Evolutionary conservation across 1,140 invertebrate species (phyloP).

Genomic region (Lysiphlebus fabarum): DNA sequence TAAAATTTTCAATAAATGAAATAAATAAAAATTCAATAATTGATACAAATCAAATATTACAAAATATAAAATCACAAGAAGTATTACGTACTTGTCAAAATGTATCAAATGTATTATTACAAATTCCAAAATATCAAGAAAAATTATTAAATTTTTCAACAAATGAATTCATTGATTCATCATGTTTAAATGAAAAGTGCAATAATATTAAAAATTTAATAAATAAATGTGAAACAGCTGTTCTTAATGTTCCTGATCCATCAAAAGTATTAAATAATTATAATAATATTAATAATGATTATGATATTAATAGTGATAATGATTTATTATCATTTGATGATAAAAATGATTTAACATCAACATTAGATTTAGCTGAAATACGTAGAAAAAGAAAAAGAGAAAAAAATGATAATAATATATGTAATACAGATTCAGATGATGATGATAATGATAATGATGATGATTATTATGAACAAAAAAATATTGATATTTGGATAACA

Average conservation of each 20-base stretch:
- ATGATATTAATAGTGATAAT: background rate
- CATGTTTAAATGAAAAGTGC: constrained; percentile 46
- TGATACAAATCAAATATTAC: constrained; percentile 37
- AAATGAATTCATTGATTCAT: constrained; percentile 36
- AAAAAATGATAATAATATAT: constrained; percentile 29
- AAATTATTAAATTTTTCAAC: constrained; percentile 47
- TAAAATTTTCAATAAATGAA: constrained; percentile 41
- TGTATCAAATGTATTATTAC: constrained; percentile 47
- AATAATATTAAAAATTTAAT: constrained; percentile 44
- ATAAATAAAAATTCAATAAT: constrained; percentile 28
- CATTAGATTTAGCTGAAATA: constrained; percentile 49
- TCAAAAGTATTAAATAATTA: constrained; percentile 34
- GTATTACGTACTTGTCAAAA: constrained; percentile 50
- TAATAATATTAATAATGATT: constrained; percentile 31
- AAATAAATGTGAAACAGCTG: constrained; percentile 42
- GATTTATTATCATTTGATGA: constrained; percentile 34
- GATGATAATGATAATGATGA: constrained; percentile 47
- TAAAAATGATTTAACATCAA: constrained; percentile 41
- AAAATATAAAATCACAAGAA: constrained; percentile 47
- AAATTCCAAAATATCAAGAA: constrained; percentile 52
- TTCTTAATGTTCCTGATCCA: constrained; percentile 51
- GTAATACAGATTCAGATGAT: constrained; percentile 49
- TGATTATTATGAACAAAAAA: constrained; percentile 41
- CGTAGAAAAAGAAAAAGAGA: constrained; percentile 44
- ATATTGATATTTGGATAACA: constrained; percentile 50